These are phyloP conservation scores for Petrocephalus microphthalmus DNA, from an alignment of 2,113 vertebrate genomes.

Conservation along the genomic window DNA sequence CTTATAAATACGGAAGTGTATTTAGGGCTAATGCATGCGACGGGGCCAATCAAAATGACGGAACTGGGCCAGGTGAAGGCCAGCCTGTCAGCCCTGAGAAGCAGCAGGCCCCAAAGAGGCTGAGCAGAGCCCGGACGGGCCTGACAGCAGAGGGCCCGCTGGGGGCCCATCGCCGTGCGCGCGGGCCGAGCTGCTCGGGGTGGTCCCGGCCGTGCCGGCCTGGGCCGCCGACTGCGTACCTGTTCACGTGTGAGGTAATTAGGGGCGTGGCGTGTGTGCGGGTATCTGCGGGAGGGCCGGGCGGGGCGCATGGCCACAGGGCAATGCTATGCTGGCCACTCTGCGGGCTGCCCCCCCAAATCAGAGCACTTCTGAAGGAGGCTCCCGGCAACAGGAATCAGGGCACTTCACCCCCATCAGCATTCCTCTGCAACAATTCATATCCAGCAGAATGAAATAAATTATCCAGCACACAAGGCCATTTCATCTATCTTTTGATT, in stretches of 20 bases:
- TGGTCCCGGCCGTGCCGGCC: not conserved
- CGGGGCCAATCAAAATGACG: constrained; percentile 31
- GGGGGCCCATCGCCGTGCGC: not conserved
- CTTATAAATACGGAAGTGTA: constrained; percentile 32
- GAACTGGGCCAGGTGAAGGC: constrained; percentile 38
- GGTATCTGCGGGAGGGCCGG: not conserved
- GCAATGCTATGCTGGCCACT: not conserved
- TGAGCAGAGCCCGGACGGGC: not conserved
- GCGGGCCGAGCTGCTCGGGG: not conserved
- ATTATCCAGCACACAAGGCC: not conserved
- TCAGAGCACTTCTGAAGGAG: not conserved
- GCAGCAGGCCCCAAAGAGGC: not conserved
- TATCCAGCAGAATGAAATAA: not conserved
- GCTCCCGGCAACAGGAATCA: not conserved
- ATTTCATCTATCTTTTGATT: not conserved
- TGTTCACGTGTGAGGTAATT: not conserved
- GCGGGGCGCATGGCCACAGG: not conserved
- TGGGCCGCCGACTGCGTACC: not conserved
- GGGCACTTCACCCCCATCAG: not conserved
- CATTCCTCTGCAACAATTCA: not conserved
- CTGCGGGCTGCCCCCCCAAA: not conserved
- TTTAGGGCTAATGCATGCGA: constrained; percentile 34
- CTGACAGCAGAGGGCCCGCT: not conserved
- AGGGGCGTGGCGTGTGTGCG: not conserved
- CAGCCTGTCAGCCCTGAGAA: constrained; percentile 26